Base-by-base conservation (phyloP, 35 echinoderm and acorn worm genomes). In the Diadema setosum region DNA sequence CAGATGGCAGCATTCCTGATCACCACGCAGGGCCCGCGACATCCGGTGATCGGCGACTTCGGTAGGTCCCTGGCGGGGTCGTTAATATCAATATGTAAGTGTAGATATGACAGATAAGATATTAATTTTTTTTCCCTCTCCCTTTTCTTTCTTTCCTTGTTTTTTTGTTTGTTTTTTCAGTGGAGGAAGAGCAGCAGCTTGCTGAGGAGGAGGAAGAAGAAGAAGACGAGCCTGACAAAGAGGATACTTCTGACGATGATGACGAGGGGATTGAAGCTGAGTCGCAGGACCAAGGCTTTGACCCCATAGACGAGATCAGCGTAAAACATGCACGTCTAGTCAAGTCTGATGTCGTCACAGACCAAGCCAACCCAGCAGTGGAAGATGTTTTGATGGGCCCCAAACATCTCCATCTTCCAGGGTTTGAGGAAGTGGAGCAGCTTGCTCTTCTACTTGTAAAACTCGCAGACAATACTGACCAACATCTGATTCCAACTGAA, bases 301-400 rank as follows among this genome's bases (percentile, higher is more conserved):
- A 2, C 18, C 2, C 14, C 3, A 60, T 60, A 60, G 57, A 60
- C 18, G 14, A 60, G 57, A 60, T 86, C 3, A 67, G 20, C 34
- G 25, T 21, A 3, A 64, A 45, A 75, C 61, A 32, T 46, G 85
- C 48, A 46, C 29, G 45, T 45, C 21, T 87, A 7, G 52, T 3
- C 65, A 75, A 87, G 24, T 40, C 70, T 5, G 85, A 87, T 60
- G 37, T 15, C 23, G 67, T 87, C 16, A 46, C 32, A 30, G 64
- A 74, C 21, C 61, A 87, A 24, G 52, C 52, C 20, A 58, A 30
- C 31, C 84, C 84, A 35, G 14, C 32, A 17, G 17, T 87, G 85
- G n/a, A 87, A 52, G 85, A 87, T 75, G 64, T 87, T 34, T 27
- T 87, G 41, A 87, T 74, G 64, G 50, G 1, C 26, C 61, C 61